A percentile compares a stretch with the other conserved stretches of the same genome.
phyloP scores from a whole-genome alignment of 2,797 vertebrate genomes.

The Lacerta agilis region DNA sequence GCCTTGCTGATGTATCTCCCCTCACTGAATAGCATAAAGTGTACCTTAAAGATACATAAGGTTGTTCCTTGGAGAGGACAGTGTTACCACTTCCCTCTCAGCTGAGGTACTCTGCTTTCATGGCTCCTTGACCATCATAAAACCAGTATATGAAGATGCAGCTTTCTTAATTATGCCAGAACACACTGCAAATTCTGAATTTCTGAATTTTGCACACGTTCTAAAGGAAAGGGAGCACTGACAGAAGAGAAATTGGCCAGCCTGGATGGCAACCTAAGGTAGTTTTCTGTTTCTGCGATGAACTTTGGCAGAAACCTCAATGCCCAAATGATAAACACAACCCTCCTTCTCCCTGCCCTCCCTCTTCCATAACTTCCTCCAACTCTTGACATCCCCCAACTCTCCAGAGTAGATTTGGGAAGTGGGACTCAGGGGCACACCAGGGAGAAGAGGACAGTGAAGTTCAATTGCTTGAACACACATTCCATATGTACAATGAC shows the following conservation, averaged over 20 bases:
- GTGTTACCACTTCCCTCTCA: background rate
- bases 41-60: background rate
- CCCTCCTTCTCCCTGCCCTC: too few species aligned
- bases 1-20: background rate
- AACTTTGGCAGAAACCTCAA: too few species aligned
- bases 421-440: too few species aligned
- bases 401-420: too few species aligned
- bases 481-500: too few species aligned
- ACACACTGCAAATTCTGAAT: background rate
- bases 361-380: too few species aligned
- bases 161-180: background rate
- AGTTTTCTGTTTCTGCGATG: too few species aligned
- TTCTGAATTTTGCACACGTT: background rate
- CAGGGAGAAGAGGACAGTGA: too few species aligned
- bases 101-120: background rate
- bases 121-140: background rate
- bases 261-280: background rate
- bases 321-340: too few species aligned
- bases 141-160: background rate
- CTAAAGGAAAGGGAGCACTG: background rate
- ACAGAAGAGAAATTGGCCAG: background rate
- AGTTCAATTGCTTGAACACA: too few species aligned
- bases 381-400: too few species aligned
- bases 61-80: background rate
- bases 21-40: too few species aligned